Conservation (phyloP, 2,113 vertebrate species). For the Anser cygnoides region DNA sequence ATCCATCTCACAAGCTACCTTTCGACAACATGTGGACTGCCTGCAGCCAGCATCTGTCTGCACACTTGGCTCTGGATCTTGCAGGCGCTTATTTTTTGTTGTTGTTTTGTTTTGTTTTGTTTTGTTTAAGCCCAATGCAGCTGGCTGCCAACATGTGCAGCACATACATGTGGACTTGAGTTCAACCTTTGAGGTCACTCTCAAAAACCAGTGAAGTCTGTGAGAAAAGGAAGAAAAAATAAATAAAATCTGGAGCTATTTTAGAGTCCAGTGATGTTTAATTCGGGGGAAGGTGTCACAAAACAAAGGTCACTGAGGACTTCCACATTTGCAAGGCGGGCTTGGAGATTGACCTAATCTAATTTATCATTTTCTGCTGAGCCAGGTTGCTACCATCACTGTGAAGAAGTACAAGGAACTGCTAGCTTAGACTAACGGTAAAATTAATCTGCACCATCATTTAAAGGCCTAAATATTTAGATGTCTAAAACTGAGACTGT, state of each 20-base stretch:
- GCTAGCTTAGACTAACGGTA: neutral
- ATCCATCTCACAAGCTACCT: neutral
- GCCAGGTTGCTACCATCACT: neutral
- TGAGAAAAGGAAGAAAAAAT: neutral
- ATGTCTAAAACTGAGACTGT: neutral
- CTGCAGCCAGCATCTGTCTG: neutral
- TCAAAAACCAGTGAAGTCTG: neutral
- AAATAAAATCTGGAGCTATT: neutral
- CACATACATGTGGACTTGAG: neutral
- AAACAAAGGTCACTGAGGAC: neutral
- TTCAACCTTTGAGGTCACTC: neutral
- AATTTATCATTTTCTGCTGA: neutral
- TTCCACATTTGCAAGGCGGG: neutral
- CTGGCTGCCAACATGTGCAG: neutral
- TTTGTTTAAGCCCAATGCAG: neutral
- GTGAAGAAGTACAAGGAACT: neutral
- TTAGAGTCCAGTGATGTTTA: neutral
- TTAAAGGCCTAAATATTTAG: neutral
- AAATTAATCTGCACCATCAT: neutral
- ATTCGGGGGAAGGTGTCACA: neutral
- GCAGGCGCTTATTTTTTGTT: neutral
- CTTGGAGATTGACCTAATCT: neutral
- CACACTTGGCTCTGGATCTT: neutral
- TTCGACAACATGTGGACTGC: neutral
- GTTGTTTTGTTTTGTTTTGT: too few species aligned